Evolutionary conservation across 2,797 vertebrate species (phyloP).

Genomic region (Hirundo rustica): DNA sequence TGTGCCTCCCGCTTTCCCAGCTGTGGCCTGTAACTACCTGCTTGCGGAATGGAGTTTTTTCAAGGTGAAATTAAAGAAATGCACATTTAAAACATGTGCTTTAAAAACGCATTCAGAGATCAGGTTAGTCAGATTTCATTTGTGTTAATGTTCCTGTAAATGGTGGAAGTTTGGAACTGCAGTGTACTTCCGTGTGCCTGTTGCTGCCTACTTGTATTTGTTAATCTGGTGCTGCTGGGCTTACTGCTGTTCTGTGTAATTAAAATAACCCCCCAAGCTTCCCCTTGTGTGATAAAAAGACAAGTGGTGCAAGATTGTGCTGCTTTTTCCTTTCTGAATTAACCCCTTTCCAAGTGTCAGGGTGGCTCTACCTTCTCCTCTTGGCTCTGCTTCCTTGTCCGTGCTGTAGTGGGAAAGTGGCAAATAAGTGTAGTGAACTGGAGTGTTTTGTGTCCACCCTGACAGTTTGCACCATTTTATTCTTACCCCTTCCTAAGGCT

Average conservation of each 20-base stretch:
- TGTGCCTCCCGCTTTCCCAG: neutral
- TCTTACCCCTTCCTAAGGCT: neutral
- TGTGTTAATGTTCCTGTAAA: neutral
- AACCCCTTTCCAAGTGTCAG: neutral
- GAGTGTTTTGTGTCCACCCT: neutral
- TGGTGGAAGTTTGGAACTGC: neutral
- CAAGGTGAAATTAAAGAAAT: neutral
- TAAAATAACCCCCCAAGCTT: neutral
- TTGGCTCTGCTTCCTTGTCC: neutral
- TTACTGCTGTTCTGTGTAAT: neutral
- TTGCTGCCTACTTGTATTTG: neutral
- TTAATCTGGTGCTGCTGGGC: conserved; percentile 5
- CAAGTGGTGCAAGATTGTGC: neutral
- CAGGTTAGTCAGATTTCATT: neutral
- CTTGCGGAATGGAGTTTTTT: neutral
- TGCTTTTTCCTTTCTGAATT: neutral
- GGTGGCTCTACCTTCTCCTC: neutral
- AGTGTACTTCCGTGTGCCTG: neutral
- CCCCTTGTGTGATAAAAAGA: neutral
- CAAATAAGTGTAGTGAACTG: neutral
- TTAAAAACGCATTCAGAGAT: neutral
- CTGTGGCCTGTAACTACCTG: neutral
- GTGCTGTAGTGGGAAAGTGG: rapidly evolving
- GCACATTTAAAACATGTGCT: neutral
- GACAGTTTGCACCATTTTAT: neutral